Conservation (phyloP, 2,797 vertebrate genomes). For the Sebastes minor region DNA sequence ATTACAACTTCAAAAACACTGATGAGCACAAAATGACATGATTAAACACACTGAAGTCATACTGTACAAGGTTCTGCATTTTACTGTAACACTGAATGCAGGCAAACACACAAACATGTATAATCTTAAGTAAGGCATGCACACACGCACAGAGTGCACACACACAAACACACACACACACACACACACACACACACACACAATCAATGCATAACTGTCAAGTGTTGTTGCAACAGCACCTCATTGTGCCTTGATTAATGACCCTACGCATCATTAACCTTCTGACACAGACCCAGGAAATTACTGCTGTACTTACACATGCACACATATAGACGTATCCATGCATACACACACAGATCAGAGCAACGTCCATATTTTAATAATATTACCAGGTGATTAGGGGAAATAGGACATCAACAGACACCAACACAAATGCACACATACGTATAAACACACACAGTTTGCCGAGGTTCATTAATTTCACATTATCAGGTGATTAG, state of each 20-base stretch:
- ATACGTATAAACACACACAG: background rate
- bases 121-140: background rate
- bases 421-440: background rate
- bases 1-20: background rate
- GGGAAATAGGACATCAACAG: background rate
- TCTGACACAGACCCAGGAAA: slow-evolving; percentile 44
- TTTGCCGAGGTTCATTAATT: slow-evolving; percentile 49
- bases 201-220: slow-evolving; percentile 12
- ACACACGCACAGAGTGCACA: background rate
- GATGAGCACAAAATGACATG: background rate
- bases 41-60: background rate
- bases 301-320: slow-evolving; percentile 20
- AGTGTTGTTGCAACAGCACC: slow-evolving; percentile 14
- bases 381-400: slow-evolving; percentile 23
- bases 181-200: background rate
- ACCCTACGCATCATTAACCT: slow-evolving; percentile 50
- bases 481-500: slow-evolving; percentile 59
- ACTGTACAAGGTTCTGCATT: background rate
- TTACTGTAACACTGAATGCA: background rate
- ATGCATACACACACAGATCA: background rate
- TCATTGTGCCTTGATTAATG: slow-evolving; percentile 55
- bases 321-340: background rate
- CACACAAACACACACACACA: background rate
- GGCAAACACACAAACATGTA: background rate
- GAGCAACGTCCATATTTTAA: slow-evolving; percentile 13